Evolutionary conservation across 2,797 vertebrate genomes (phyloP), one percentile per base, ranked within the genome.

Genomic region (Cottoperca gobio): DNA sequence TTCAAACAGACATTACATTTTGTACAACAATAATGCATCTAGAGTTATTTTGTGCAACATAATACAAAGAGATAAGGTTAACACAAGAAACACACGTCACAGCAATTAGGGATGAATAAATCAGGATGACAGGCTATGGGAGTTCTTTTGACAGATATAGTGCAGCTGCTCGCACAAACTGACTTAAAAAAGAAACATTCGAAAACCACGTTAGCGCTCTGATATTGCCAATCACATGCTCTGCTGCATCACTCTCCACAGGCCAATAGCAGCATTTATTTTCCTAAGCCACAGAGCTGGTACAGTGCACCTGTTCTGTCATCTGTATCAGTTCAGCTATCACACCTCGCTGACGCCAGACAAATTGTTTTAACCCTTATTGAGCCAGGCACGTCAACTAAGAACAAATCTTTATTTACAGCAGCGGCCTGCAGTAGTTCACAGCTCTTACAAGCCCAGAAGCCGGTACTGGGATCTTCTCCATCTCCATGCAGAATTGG

Each of bases 401-500:
- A 62, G 52, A 79, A 85, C 69, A 55, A 57, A 73, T 82, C 17
- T 73, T 71, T 90, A 90, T 89, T 87, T 87, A 90, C 81, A 87
- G 83, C 85, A 72, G 78, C 45, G 21, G 79, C 78, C 78, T 80
- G 79, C 49, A 11, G 63, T 42, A 61, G 61, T 70, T 85, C 70
- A 76, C 79, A 73, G 76, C 71, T 82, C 63, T 70, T 9, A 62
- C 78, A 83, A 86, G 69, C 79, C 85, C 77, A 73, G 24, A n/a
- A 86, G 81, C 74, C 81, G 75, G 63, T 28, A 75, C 73, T 82
- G 86, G 83, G 57, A 84, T 14, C 48, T 3, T 50, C 48, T 50
- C 23, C 23, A 14, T 80, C 80, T 88, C 83, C 88, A 90, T 92
- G 90, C 93, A 90, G 78, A 80, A 8, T 61, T 82, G 75, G 78